Percentiles rank a stretch among this genome's conserved stretches.
Conservation (phyloP, 23 tunicate species). For the Oikopleura vanhoeffeni region DNA sequence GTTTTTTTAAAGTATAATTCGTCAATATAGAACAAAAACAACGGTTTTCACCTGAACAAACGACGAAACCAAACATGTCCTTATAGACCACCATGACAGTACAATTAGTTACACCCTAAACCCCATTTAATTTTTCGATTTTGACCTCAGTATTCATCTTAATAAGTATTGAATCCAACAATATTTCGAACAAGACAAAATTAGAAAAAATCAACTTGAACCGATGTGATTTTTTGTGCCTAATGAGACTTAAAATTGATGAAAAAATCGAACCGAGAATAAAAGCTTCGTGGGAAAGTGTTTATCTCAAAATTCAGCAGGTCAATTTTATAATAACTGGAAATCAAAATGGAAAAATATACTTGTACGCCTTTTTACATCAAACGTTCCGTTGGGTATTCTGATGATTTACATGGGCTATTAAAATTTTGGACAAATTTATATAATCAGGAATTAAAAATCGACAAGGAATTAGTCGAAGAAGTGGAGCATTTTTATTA, state of each 20-base stretch:
- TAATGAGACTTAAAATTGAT: neutral
- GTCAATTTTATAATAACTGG: neutral
- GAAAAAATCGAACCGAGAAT: neutral
- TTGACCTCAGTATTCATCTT: too few relatives aligned
- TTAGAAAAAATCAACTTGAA: neutral
- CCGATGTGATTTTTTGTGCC: neutral
- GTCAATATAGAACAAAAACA: too few relatives aligned
- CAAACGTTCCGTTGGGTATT: neutral
- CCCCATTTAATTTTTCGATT: too few relatives aligned
- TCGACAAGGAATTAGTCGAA: too few relatives aligned
- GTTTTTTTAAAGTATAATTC: too few relatives aligned
- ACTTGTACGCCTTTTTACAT: neutral
- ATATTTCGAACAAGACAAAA: neutral
- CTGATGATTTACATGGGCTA: neutral
- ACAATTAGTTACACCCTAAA: too few relatives aligned
- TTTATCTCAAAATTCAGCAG: neutral
- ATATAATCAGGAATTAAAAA: neutral
- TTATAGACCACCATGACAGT: too few relatives aligned
- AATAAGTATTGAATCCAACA: too few relatives aligned
- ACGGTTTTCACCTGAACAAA: too few relatives aligned
- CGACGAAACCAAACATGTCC: too few relatives aligned
- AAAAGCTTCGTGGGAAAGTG: neutral
- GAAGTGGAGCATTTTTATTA: too few relatives aligned
- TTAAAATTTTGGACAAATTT: neutral
- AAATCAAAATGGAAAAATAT: neutral